Base-by-base conservation (phyloP, 2,888 invertebrate genomes). In the Trissonchulus sp. region DNA sequence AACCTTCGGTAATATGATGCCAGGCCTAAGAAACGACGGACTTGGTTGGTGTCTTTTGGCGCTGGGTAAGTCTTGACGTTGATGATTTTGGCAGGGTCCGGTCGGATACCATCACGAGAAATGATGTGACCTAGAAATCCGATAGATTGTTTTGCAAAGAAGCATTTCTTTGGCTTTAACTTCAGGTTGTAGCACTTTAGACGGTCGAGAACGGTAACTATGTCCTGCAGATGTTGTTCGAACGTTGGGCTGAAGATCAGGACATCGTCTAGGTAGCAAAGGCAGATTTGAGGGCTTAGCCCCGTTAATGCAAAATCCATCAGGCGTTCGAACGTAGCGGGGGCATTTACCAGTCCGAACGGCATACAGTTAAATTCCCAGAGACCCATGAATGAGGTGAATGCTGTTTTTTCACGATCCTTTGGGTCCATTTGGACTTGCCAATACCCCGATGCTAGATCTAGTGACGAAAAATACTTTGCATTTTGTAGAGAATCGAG, bases 1-100 rank as follows among this genome's bases (percentile, higher is more conserved):
- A 72, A 74, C 30, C 38, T n/a, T 33, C 68, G 36, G 60, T 74
- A 74, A 37, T 74, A 74, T 2, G 31, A 30, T 2, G 62, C 74
- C 3, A 73, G 33, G 2, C 74, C 74, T 8, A 73, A 28, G 65
- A 73, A 73, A 35, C 74, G n/a, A 15, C n/a, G 8, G 23, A 73
- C 1, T 2, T 8, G 2, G 28, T 73, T 75, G 3, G 60, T 15
- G 60, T n/a, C 36, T 18, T 35, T 35, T 2, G 74, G 74, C 34
- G 2, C 2, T n/a, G 63, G 63, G 34, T 3, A 73, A 8, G 28
- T 71, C n/a, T 71, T 2, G 34, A 34, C 35, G 3, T 30, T 34
- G 31, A 8, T 3, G n/a, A 31, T 34, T n/a, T 71, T 71, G 8
- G 23, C 31, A 3, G 71, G 71, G 33, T 71, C 71, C 8, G 71